A percentile compares a stretch with the other conserved stretches of the same genome.
These are phyloP conservation scores for Varecia variegata DNA, from an alignment of 2,797 vertebrate genomes.

Conservation along the genomic window DNA sequence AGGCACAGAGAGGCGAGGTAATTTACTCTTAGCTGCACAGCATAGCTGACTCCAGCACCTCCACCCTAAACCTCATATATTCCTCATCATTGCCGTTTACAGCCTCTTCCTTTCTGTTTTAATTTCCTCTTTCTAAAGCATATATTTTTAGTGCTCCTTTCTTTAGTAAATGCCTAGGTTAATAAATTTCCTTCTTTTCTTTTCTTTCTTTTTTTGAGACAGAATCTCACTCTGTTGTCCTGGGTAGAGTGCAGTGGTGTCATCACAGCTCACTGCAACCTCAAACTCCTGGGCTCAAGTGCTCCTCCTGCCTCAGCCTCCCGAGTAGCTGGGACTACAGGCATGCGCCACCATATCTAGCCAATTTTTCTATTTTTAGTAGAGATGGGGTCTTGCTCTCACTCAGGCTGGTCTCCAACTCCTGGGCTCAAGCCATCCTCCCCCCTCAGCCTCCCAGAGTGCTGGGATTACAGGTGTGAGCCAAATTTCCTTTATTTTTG, in stretches of 20 bases:
- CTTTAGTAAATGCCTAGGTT: not conserved
- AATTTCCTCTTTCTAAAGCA: not conserved
- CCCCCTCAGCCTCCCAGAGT: not conserved
- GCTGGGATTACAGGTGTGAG: not conserved
- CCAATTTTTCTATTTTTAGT: no score
- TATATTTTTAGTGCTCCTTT: not conserved
- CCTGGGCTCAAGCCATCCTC: no score
- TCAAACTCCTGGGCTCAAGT: not conserved
- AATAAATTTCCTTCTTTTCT: not conserved
- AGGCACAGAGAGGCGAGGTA: not conserved
- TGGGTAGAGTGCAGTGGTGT: not conserved
- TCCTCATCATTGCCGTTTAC: not conserved
- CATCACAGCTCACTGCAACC: not conserved
- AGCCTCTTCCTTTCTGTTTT: not conserved
- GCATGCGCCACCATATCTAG: no score
- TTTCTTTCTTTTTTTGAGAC: no score
- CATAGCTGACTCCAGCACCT: not conserved
- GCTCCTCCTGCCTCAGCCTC: no score
- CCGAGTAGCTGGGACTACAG: no score
- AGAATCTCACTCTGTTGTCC: no score
- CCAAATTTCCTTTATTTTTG: not conserved
- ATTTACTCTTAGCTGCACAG: not conserved
- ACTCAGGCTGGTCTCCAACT: no score
- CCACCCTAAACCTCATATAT: fast-evolving
- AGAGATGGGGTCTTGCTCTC: no score